These are phyloP conservation scores for Drosophila hydei DNA, from an alignment of 1,140 invertebrate genomes.

Conservation along the genomic window DNA sequence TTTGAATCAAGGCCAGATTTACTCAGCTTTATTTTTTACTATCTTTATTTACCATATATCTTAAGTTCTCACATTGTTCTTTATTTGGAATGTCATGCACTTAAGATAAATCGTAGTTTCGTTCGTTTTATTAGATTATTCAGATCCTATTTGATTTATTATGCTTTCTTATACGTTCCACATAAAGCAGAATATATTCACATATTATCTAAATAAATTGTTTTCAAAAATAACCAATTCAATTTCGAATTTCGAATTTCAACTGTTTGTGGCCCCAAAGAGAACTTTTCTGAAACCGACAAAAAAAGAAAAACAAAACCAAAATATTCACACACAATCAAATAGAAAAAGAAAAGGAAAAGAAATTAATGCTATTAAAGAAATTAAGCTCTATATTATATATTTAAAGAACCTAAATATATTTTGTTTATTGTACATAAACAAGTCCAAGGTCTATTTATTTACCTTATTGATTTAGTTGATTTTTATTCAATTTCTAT, in stretches of 20 bases:
- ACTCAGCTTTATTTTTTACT: constrained; percentile 30
- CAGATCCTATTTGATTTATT: constrained; percentile 35
- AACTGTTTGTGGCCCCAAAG: constrained; percentile 86
- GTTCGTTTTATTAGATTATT: constrained; percentile 50
- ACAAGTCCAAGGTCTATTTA: constrained; percentile 44
- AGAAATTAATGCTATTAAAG: constrained; percentile 42
- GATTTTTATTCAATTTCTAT: constrained; percentile 24
- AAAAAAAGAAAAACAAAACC: constrained; percentile 32
- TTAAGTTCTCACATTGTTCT: constrained; percentile 26
- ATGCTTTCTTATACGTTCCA: constrained; percentile 18
- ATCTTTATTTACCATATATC: constrained; percentile 29
- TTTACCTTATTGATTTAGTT: constrained; percentile 27
- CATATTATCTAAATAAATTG: constrained; percentile 44
- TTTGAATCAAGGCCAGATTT: constrained; percentile 48
- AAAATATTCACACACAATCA: constrained; percentile 6
- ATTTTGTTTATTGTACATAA: constrained; percentile 63
- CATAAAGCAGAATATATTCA: constrained; percentile 71
- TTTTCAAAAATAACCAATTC: constrained; percentile 54
- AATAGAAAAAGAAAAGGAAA: constrained; percentile 10
- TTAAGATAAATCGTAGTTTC: constrained; percentile 57
- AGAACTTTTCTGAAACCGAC: constrained; percentile 88
- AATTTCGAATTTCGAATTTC: constrained; percentile 76
- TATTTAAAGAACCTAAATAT: constrained; percentile 45
- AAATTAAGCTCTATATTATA: constrained; percentile 41
- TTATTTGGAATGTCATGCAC: constrained; percentile 72